A percentile compares a stretch with the other conserved stretches of the same genome.
These are phyloP conservation scores for Parnassius mnemosyne DNA, from an alignment of 2,888 invertebrate genomes.

Conservation along the genomic window DNA sequence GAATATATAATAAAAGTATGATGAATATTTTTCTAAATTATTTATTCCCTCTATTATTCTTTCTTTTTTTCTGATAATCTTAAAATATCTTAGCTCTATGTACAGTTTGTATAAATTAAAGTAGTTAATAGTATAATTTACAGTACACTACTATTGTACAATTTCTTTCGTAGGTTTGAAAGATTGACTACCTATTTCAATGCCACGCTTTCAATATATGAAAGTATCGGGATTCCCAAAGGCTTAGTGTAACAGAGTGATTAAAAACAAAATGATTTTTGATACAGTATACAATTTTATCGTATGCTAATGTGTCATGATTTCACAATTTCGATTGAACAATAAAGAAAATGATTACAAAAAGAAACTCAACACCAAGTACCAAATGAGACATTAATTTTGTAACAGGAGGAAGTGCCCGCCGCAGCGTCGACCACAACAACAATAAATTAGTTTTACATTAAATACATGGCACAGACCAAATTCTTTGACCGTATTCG, in stretches of 20 bases:
- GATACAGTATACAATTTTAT: slow-evolving; percentile 46
- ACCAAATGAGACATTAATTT: slow-evolving; percentile 69
- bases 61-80: slow-evolving; percentile 72
- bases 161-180: slow-evolving; percentile 62
- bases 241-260: slow-evolving; percentile 35
- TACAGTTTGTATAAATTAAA: slow-evolving; percentile 80
- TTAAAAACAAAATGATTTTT: slow-evolving; percentile 41
- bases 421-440: slow-evolving; percentile 49
- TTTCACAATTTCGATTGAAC: slow-evolving; percentile 48
- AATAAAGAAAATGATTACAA: slow-evolving; percentile 56
- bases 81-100: slow-evolving; percentile 74
- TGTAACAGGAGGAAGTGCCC: slow-evolving; percentile 57
- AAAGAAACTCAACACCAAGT: slow-evolving; percentile 72
- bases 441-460: slow-evolving; percentile 71
- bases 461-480: slow-evolving; percentile 79
- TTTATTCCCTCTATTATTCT: slow-evolving; percentile 77
- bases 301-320: slow-evolving; percentile 60
- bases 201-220: slow-evolving; percentile 40
- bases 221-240: slow-evolving; percentile 39
- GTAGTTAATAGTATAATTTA: slow-evolving; percentile 72
- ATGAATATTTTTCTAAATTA: slow-evolving; percentile 56
- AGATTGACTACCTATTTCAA: slow-evolving; percentile 60
- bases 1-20: slow-evolving; percentile 48
- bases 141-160: slow-evolving; percentile 76
- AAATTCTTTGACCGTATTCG: slow-evolving; percentile 63